Evolutionary conservation across 2,113 vertebrate species (phyloP), one percentile per base, ranked within the genome.

Genomic region (Takifugu flavidus): DNA sequence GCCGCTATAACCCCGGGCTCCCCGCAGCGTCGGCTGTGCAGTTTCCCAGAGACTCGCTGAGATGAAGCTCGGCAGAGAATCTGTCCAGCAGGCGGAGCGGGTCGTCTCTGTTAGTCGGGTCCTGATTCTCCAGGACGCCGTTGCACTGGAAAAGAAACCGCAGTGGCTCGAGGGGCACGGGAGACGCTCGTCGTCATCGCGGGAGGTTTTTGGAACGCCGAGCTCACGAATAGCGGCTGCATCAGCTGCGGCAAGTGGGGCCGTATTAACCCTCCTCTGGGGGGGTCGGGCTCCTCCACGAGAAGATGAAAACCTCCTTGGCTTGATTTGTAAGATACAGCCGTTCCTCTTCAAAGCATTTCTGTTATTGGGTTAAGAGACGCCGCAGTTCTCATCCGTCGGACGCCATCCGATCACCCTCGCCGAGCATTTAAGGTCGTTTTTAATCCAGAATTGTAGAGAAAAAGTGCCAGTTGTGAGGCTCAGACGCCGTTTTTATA

Each of bases 1-100:
- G 75, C 91, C 91, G 0, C 87, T 95, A 91, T 98, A 94, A 98
- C 92, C 60, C 66, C 59, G 53, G 0, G 4, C 52, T 6, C 25
- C 63, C 7, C 56, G 13, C 67, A 13, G 57, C 28, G 4, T 12
- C 56, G 4, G 39, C 26, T 45, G 20, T 43, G 27, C 25, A 7
- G 15, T 29, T 42, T 56, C 28, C 31, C 31, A 27, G 71, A 79
- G 43, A 47, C 62, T 67, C 52, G 0, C 46, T 11, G 54, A 20
- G 27, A 56, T 6, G 5, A 46, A 31, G 29, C 29, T 5, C 4
- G 7, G 29, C 5, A 1, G 4, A 5, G 0, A 0, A 43, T 66
- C 74, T 25, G 20, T 15, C 39, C 25, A 11, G 34, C 62, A 1
- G 29, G 29, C 51, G 63, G 62, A 45, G 42, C 27, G 31, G 29